Evolutionary conservation across 1,140 invertebrate species (phyloP).

Genomic region (Hirudo medicinalis): DNA sequence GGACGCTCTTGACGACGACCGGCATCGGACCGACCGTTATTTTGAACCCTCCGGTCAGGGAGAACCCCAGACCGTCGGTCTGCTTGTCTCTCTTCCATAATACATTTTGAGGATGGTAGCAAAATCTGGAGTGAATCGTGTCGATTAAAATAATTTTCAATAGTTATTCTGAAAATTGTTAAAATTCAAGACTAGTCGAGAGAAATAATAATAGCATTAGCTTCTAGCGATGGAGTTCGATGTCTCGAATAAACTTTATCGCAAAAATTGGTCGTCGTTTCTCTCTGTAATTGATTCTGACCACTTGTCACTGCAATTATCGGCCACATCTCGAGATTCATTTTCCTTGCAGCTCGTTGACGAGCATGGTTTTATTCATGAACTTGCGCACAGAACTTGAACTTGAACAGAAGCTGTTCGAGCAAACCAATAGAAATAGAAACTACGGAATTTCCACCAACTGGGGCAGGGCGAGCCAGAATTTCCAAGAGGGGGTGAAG

Average conservation of each 20-base stretch:
- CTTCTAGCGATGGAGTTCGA: not conserved
- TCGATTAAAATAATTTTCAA: not conserved
- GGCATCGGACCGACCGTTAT: conserved; percentile 40
- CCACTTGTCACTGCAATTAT: too few species aligned
- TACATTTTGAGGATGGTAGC: conserved; percentile 33
- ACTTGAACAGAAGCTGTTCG: too few species aligned
- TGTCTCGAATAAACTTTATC: too few species aligned
- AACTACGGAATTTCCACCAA: conserved; percentile 24
- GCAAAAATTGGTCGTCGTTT: too few species aligned
- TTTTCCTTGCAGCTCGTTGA: too few species aligned
- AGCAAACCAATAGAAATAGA: too few species aligned
- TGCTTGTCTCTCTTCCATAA: conserved; percentile 29
- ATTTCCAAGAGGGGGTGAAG: conserved; percentile 46
- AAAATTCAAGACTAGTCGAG: not conserved
- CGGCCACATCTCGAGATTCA: too few species aligned
- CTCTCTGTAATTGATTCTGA: too few species aligned
- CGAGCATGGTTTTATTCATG: too few species aligned
- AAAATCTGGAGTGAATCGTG: conserved; percentile 32
- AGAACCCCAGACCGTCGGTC: conserved; percentile 43
- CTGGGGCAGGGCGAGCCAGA: conserved; percentile 45
- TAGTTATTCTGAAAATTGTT: not conserved
- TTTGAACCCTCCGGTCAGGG: conserved; percentile 45
- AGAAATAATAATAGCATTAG: not conserved
- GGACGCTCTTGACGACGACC: conserved; percentile 46
- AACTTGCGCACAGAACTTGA: too few species aligned